Evolutionary conservation across 2,113 vertebrate genomes (phyloP).

Genomic region (Xiphophorus hellerii): DNA sequence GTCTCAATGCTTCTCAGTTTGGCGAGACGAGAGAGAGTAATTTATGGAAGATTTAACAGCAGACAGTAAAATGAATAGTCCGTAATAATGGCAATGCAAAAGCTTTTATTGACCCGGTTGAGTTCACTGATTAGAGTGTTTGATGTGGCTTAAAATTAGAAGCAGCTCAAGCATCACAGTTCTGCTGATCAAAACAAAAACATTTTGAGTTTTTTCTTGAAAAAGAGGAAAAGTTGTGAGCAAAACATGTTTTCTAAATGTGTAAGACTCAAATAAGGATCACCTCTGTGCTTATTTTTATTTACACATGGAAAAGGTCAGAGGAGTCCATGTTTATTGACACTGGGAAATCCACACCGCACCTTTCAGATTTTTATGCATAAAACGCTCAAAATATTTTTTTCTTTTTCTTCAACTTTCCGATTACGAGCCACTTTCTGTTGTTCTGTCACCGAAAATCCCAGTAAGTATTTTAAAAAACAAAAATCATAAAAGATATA

Average conservation of each 20-base stretch:
- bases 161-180: neutral
- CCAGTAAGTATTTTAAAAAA: too few species aligned
- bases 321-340: neutral
- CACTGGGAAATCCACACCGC: too few species aligned
- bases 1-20: slow-evolving; percentile 22
- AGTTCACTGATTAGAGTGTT: slow-evolving; percentile 27
- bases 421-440: too few species aligned
- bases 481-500: too few species aligned
- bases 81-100: slow-evolving; percentile 32
- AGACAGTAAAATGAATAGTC: slow-evolving; percentile 9
- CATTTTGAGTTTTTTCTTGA: neutral
- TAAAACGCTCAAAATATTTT: too few species aligned
- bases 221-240: neutral
- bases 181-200: neutral
- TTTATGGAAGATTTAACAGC: slow-evolving; percentile 23
- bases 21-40: slow-evolving; percentile 4
- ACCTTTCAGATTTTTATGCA: too few species aligned
- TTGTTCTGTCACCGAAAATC: too few species aligned
- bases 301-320: neutral
- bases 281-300: neutral
- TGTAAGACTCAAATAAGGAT: too few species aligned
- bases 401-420: too few species aligned
- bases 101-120: slow-evolving; percentile 39
- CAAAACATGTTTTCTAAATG: too few species aligned
- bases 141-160: slow-evolving; percentile 55